A percentile compares a stretch with the other conserved stretches of the same genome.
Evolutionary conservation across 2,888 invertebrate species (phyloP).

Genomic region (Gastracanthus pulcherrimus): DNA sequence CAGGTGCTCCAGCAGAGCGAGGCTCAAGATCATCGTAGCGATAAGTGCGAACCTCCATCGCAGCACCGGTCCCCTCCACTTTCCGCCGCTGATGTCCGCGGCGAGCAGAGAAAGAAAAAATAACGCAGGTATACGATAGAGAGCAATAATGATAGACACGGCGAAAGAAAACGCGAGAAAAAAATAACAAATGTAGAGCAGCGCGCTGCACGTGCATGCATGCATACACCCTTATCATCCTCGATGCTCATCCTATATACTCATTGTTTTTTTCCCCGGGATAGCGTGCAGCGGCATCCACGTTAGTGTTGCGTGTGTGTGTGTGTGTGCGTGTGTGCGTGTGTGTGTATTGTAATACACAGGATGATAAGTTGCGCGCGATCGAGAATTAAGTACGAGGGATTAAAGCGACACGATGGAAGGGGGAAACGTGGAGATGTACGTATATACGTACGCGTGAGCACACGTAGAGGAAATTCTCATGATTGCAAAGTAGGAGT

Average conservation of each 20-base stretch:
- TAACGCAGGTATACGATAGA: neutral
- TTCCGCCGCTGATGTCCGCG: constrained; percentile 58
- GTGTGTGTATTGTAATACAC: neutral
- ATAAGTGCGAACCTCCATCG: constrained; percentile 70
- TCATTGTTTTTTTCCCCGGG: too few species aligned
- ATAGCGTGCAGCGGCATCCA: too few species aligned
- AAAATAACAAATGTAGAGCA: neutral
- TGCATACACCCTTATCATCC: too few species aligned
- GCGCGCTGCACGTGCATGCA: neutral
- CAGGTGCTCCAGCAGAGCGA: constrained; percentile 71
- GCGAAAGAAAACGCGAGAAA: neutral
- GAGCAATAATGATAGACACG: neutral
- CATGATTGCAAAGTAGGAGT: too few species aligned
- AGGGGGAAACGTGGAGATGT: neutral
- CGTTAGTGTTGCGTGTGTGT: too few species aligned
- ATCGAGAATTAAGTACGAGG: too few species aligned
- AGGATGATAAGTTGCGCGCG: neutral
- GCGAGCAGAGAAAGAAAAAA: neutral
- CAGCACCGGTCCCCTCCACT: constrained; percentile 63
- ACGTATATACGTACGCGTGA: neutral
- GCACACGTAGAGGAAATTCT: too few species aligned
- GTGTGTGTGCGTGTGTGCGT: neutral
- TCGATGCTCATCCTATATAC: too few species aligned
- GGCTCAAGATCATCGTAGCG: constrained; percentile 63
- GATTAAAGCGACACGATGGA: constrained; percentile 5